phyloP scores from a whole-genome alignment of 2,888 invertebrate species.

The Tineola bisselliella region DNA sequence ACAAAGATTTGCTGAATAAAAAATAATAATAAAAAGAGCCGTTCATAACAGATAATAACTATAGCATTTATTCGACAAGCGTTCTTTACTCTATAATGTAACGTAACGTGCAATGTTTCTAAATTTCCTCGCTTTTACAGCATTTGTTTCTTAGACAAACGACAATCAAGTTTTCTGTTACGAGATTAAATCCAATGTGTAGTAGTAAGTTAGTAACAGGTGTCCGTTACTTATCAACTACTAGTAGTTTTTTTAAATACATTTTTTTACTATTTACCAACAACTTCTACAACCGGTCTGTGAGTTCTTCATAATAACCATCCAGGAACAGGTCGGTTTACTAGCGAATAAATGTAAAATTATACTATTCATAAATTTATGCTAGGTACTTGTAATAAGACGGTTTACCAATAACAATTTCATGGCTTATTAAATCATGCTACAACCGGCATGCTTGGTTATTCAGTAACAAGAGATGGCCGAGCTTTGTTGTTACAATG shows the following conservation, averaged over 20 bases:
- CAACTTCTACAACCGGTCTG: not conserved
- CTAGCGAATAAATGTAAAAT: constrained; percentile 3
- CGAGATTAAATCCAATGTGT: not conserved
- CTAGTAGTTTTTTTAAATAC: not conserved
- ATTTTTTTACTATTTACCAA: constrained; percentile 3
- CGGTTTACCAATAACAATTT: not conserved
- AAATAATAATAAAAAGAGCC: no score
- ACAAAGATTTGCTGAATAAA: not conserved
- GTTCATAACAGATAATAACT: no score
- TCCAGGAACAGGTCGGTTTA: not conserved
- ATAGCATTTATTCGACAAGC: no score
- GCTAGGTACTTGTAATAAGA: not conserved
- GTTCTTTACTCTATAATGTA: no score
- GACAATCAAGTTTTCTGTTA: not conserved
- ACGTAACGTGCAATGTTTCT: no score
- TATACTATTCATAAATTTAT: constrained; percentile 1
- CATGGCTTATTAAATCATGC: constrained; percentile 4
- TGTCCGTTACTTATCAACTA: not conserved
- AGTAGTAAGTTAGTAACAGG: not conserved
- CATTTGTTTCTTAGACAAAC: not conserved
- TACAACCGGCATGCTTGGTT: not conserved
- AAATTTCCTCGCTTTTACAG: no score
- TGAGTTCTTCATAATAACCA: not conserved
- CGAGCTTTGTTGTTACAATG: not conserved
- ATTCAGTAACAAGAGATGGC: not conserved